A percentile compares a stretch with the other conserved stretches of the same genome.
These are phyloP conservation scores for Urophycis tenuis DNA, from an alignment of 2,797 vertebrate species.

Conservation along the genomic window DNA sequence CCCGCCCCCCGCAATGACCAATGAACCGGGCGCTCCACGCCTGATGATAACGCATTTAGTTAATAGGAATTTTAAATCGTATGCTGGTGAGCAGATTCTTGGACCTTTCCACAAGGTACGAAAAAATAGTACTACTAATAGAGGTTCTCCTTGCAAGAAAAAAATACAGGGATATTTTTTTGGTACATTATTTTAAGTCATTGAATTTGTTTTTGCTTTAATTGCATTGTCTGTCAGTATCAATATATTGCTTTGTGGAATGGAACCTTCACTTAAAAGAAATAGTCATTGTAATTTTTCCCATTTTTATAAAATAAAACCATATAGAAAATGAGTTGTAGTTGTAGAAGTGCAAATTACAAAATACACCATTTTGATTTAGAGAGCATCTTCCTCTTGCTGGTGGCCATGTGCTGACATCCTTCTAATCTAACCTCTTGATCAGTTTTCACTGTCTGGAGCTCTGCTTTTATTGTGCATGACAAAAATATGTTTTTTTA, in stretches of 20 bases:
- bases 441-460: not conserved
- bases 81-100: constrained; percentile 87
- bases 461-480: not conserved
- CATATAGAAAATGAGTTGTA: constrained; percentile 5
- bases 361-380: constrained; percentile 60
- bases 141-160: not conserved
- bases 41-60: constrained; percentile 99
- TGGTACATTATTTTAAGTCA: not conserved
- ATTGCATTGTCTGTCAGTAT: constrained; percentile 9
- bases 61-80: constrained; percentile 98
- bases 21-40: constrained; percentile 94
- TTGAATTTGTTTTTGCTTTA: constrained; percentile 21
- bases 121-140: constrained; percentile 27
- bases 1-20: constrained; percentile 96
- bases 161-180: not conserved
- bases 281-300: constrained; percentile 4
- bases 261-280: not conserved
- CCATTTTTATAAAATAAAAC: not conserved
- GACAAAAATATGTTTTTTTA: not conserved
- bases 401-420: constrained; percentile 26
- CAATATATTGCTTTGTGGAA: not conserved
- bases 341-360: constrained; percentile 30
- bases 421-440: not conserved
- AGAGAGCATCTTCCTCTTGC: constrained; percentile 37
- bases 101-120: constrained; percentile 99